phyloP scores from a whole-genome alignment of 2,888 invertebrate species.

The Diaperis boleti region DNA sequence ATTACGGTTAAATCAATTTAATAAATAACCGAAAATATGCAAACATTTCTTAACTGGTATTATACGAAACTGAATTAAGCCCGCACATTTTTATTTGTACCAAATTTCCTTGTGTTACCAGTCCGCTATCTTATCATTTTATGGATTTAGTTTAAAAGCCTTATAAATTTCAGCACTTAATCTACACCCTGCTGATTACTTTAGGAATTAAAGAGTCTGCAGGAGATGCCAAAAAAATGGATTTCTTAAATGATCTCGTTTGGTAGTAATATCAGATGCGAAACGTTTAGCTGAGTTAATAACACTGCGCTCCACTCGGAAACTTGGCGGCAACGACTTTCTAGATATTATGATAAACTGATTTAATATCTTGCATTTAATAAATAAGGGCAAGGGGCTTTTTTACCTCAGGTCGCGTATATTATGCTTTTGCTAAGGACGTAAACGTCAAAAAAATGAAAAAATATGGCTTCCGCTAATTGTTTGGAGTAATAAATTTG shows the following conservation, averaged over 20 bases:
- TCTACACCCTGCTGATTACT: not conserved
- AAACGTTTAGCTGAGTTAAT: slow-evolving; percentile 24
- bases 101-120: no score
- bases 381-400: slow-evolving; percentile 51
- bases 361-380: slow-evolving; percentile 63
- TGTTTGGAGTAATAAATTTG: slow-evolving; percentile 37
- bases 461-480: slow-evolving; percentile 40
- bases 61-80: no score
- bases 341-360: slow-evolving; percentile 63
- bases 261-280: slow-evolving; percentile 11
- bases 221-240: not conserved
- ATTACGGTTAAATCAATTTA: no score
- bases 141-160: no score
- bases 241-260: slow-evolving; percentile 11
- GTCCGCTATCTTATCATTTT: no score
- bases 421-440: slow-evolving; percentile 33
- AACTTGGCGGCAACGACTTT: slow-evolving; percentile 48
- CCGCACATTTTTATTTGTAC: no score
- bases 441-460: slow-evolving; percentile 41
- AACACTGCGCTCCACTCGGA: slow-evolving; percentile 24
- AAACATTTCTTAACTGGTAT: no score
- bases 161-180: no score
- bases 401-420: slow-evolving; percentile 26
- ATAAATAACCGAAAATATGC: no score
- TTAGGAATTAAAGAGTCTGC: not conserved